phyloP scores from a whole-genome alignment of 1,140 invertebrate species.

The Teleopsis dalmanni region DNA sequence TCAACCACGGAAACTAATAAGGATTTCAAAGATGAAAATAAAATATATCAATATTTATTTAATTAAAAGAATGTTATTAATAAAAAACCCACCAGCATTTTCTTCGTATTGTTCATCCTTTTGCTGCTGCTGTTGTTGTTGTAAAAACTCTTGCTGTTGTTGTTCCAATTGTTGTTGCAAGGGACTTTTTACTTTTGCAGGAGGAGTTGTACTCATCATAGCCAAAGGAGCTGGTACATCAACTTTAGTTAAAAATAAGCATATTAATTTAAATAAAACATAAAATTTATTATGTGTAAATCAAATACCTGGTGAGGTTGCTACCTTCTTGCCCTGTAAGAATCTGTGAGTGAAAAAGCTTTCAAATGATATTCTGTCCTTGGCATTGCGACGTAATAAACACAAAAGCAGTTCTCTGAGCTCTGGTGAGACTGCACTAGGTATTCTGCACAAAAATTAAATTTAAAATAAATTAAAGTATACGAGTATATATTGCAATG shows the following conservation, averaged over 20 bases:
- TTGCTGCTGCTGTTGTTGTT: constrained; percentile 26
- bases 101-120: constrained; percentile 31
- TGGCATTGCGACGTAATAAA: constrained; percentile 84
- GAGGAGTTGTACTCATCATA: constrained; percentile 29
- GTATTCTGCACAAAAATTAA: constrained; percentile 63
- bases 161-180: constrained; percentile 37
- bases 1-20: constrained; percentile 36
- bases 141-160: constrained; percentile 16
- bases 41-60: neutral
- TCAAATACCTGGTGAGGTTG: too few relatives aligned
- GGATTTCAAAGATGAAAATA: neutral
- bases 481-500: too few relatives aligned
- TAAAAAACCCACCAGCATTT: constrained; percentile 22
- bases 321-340: constrained; percentile 59
- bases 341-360: constrained; percentile 90
- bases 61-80: neutral
- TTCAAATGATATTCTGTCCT: constrained; percentile 93
- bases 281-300: neutral
- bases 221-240: constrained; percentile 28
- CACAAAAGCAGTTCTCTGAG: constrained; percentile 79
- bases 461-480: neutral
- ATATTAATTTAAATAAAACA: constrained; percentile 5
- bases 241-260: constrained; percentile 18
- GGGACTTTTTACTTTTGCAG: constrained; percentile 36
- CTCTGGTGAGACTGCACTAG: constrained; percentile 81